These are phyloP conservation scores for Drosophila suboccidentalis DNA, from an alignment of 2,888 invertebrate species.

Conservation along the genomic window DNA sequence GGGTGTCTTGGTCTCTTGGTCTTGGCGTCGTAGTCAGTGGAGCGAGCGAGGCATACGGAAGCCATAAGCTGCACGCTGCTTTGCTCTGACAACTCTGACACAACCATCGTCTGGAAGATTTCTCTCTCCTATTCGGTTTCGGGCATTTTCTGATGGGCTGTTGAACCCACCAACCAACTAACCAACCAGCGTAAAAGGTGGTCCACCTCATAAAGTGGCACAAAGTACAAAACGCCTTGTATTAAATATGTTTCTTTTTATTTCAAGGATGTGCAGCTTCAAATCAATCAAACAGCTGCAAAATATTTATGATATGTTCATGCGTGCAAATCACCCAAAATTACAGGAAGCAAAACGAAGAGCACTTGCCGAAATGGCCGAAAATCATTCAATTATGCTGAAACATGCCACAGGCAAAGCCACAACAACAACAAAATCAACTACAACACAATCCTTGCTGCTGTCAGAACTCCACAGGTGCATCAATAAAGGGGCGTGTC, in stretches of 20 bases:
- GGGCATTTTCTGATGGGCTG: constrained; percentile 59
- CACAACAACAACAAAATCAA: constrained; percentile 48
- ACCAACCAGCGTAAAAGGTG: constrained; percentile 47
- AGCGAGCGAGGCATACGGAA: constrained; percentile 71
- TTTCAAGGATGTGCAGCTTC: constrained; percentile 48
- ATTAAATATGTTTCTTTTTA: constrained; percentile 31
- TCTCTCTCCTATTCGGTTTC: constrained; percentile 40
- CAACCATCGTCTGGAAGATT: constrained; percentile 23
- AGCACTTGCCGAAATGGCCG: constrained; percentile 74
- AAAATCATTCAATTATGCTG: constrained; percentile 78
- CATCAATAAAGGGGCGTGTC: constrained; percentile 59
- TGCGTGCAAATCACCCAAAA: constrained; percentile 71
- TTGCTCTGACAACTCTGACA: constrained; percentile 7
- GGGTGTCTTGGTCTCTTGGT: constrained; percentile 33
- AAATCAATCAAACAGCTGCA: constrained; percentile 73
- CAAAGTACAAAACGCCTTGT: constrained; percentile 32
- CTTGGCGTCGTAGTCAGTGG: constrained; percentile 61
- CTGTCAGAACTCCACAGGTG: constrained; percentile 56
- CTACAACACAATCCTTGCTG: constrained; percentile 44
- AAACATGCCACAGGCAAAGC: constrained; percentile 43
- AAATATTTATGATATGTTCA: constrained; percentile 43
- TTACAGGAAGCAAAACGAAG: constrained; percentile 69
- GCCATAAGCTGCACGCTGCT: constrained; percentile 68
- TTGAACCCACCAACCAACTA: constrained; percentile 53
- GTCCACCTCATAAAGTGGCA: constrained; percentile 9